A percentile compares a stretch with the other conserved stretches of the same genome.
These are phyloP conservation scores for Siniperca obscura DNA, from an alignment of 2,797 vertebrate species.

Conservation along the genomic window DNA sequence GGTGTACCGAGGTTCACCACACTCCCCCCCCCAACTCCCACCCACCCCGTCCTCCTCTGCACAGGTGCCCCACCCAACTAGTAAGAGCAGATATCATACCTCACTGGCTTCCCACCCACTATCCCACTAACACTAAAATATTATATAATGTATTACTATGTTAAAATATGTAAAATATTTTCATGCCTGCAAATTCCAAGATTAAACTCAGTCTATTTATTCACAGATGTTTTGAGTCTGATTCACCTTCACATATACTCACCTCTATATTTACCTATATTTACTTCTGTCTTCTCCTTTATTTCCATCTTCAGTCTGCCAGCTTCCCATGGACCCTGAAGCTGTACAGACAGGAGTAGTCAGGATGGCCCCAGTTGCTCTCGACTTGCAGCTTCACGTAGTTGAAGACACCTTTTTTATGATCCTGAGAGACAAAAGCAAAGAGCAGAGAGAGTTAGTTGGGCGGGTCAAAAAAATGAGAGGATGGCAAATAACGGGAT, in stretches of 20 bases:
- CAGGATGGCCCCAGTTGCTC: constrained; percentile 22
- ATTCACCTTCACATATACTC: neutral
- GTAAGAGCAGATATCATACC: no score
- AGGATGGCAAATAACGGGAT: no score
- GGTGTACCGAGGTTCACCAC: neutral
- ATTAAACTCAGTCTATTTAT: neutral
- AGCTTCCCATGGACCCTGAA: constrained; percentile 25
- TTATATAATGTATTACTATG: no score
- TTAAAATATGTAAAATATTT: neutral
- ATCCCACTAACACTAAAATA: neutral
- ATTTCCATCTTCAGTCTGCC: neutral
- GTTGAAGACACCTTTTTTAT: neutral
- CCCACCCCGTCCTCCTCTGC: neutral
- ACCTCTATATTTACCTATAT: neutral
- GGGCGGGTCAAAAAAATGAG: neutral
- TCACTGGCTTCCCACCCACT: neutral
- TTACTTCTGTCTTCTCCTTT: neutral
- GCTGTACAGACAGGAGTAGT: constrained; percentile 17
- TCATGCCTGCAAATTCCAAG: neutral
- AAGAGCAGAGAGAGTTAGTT: neutral
- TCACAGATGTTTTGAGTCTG: neutral
- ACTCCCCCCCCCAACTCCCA: neutral
- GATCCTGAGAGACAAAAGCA: constrained; percentile 5
- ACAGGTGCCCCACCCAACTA: neutral
- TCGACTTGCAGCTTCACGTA: neutral